Conservation (phyloP, 2,113 vertebrate genomes). For the Nerophis ophidion region DNA sequence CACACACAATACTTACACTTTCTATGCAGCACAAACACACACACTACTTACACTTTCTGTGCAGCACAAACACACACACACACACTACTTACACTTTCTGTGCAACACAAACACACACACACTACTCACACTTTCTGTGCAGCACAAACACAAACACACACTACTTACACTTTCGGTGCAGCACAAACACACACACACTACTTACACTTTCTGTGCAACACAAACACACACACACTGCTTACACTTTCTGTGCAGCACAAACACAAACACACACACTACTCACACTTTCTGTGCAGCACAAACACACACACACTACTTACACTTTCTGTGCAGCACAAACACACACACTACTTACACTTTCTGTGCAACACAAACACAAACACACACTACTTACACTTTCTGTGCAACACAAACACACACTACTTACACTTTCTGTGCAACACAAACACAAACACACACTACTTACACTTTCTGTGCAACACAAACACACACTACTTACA, state of each 20-base stretch:
- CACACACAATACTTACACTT: too few relatives aligned
- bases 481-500: conserved; percentile 63
- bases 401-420: conserved; percentile 72
- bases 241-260: conserved; percentile 85
- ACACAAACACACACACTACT: too few relatives aligned
- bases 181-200: conserved; percentile 62
- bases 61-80: conserved; percentile 66
- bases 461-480: conserved; percentile 87
- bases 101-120: conserved; percentile 66
- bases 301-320: too few relatives aligned
- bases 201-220: conserved; percentile 89
- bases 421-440: conserved; percentile 93
- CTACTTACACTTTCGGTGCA: conserved; percentile 90
- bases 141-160: conserved; percentile 64
- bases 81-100: too few relatives aligned
- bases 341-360: too few relatives aligned
- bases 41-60: too few relatives aligned
- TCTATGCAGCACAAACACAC: conserved; percentile 77
- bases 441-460: conserved; percentile 63
- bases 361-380: conserved; percentile 75
- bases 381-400: too few relatives aligned
- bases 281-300: conserved; percentile 84
- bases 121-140: conserved; percentile 97
- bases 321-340: conserved; percentile 84
- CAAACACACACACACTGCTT: conserved; percentile 62